A percentile compares a stretch with the other conserved stretches of the same genome.
These are phyloP conservation scores for Drosophila testacea DNA, from an alignment of 2,888 invertebrate species.

Conservation along the genomic window DNA sequence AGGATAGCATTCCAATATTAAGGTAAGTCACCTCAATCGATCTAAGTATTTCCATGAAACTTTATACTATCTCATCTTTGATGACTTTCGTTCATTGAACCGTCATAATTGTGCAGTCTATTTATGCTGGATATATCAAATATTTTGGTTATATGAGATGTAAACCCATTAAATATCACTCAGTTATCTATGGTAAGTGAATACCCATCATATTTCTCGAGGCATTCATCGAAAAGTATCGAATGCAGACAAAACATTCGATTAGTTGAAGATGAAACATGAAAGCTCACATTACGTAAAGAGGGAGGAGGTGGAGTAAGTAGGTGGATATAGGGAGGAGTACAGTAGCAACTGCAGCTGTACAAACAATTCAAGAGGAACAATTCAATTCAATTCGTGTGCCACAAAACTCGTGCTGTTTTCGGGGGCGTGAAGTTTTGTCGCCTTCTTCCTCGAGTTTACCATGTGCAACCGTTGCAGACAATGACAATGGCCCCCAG, in stretches of 20 bases:
- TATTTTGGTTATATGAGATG: constrained; percentile 45
- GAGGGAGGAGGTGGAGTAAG: background rate
- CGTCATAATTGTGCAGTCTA: constrained; percentile 7
- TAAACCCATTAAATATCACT: constrained; percentile 43
- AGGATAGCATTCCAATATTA: constrained; percentile 10
- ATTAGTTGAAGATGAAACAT: constrained; percentile 37
- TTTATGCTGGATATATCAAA: constrained; percentile 40
- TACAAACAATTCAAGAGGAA: constrained; percentile 57
- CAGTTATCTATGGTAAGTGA: constrained; percentile 38
- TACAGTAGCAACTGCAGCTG: constrained; percentile 62
- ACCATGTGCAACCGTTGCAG: constrained; percentile 13
- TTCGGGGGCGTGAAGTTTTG: constrained; percentile 42
- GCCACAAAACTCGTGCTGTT: constrained; percentile 38
- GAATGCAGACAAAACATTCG: constrained; percentile 51
- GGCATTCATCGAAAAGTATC: constrained; percentile 32
- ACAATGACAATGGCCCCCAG: constrained; percentile 34
- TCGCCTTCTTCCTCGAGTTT: constrained; percentile 37
- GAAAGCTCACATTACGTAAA: constrained; percentile 50
- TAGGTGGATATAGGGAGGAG: background rate
- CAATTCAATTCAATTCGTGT: constrained; percentile 61
- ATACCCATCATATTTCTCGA: constrained; percentile 42
- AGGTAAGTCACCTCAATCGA: background rate
- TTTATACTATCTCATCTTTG: constrained; percentile 19
- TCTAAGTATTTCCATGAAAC: constrained; percentile 23
- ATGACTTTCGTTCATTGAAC: constrained; percentile 42